phyloP scores from a whole-genome alignment of 2,797 vertebrate genomes.

The Thalassophryne amazonica region DNA sequence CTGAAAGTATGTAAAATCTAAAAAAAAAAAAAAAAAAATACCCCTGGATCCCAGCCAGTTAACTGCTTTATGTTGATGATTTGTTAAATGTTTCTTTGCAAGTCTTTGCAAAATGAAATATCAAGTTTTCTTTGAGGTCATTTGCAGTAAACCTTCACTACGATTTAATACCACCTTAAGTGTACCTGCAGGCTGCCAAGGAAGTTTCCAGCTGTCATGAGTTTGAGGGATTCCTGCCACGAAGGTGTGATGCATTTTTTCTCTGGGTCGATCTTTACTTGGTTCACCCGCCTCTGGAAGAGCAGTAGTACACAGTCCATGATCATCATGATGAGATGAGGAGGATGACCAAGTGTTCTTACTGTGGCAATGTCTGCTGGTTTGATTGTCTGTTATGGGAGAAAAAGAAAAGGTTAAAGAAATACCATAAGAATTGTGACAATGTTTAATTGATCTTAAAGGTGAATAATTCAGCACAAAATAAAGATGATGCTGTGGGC shows the following conservation, averaged over 20 bases:
- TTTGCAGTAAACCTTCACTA: too few species aligned
- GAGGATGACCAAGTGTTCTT: conserved; percentile 88
- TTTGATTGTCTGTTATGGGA: conserved; percentile 87
- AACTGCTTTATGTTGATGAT: too few species aligned
- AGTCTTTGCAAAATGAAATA: too few species aligned
- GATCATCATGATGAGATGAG: conserved; percentile 97
- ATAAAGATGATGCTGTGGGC: neutral
- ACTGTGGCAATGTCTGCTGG: conserved; percentile 94
- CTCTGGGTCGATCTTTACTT: conserved; percentile 84
- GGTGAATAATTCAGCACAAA: too few species aligned
- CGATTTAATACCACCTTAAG: neutral
- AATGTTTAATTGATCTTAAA: neutral
- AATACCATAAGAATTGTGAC: neutral
- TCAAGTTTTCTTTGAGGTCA: too few species aligned
- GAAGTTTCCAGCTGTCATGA: conserved; percentile 97
- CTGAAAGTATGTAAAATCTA: too few species aligned
- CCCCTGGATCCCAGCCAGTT: too few species aligned
- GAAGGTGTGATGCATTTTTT: conserved; percentile 84
- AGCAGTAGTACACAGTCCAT: conserved; percentile 97
- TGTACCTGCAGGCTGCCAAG: conserved; percentile 82
- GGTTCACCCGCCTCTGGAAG: conserved; percentile 87
- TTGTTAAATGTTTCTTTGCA: too few species aligned
- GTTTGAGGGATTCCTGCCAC: conserved; percentile 95
- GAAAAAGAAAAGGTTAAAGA: neutral
- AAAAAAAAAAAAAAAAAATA: too few species aligned